Percentiles rank a stretch among this genome's conserved stretches.
These are phyloP conservation scores for Pampusana beccarii DNA, from an alignment of 2,113 vertebrate species.

Conservation along the genomic window DNA sequence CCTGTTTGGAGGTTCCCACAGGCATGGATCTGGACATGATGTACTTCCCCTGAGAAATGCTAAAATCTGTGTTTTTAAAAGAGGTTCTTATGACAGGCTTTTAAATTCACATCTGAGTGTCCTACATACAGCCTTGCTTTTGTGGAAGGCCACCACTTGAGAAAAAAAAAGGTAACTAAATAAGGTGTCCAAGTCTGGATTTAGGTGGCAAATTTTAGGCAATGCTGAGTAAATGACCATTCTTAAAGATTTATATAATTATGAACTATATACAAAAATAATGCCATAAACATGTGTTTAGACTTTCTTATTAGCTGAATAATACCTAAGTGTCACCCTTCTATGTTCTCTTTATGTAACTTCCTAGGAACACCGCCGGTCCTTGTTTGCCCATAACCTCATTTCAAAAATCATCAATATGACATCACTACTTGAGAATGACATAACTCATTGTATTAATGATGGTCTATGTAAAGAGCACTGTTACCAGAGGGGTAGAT, in stretches of 20 bases:
- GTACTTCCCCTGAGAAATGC: not conserved
- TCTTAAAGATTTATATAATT: not conserved
- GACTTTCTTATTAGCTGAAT: not conserved
- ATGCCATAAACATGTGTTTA: not conserved
- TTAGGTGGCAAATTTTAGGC: not conserved
- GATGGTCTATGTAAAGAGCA: not conserved
- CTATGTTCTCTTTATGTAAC: not conserved
- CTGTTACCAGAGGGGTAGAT: not conserved
- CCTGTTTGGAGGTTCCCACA: not conserved
- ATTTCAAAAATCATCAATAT: not conserved
- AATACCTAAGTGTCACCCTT: not conserved
- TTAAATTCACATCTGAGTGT: not conserved
- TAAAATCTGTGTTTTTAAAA: not conserved
- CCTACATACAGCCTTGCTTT: not conserved
- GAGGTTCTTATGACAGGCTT: not conserved
- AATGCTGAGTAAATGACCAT: not conserved
- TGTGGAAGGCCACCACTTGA: not conserved
- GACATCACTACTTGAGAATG: constrained; percentile 15
- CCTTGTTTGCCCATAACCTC: not conserved
- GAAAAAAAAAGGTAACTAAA: not conserved
- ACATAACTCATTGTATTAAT: not conserved
- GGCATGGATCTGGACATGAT: not conserved
- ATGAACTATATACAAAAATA: not conserved
- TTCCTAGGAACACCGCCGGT: not conserved
- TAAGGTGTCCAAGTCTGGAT: not conserved